A percentile compares a stretch with the other conserved stretches of the same genome.
phyloP scores from a whole-genome alignment of 2,113 vertebrate genomes.

The Xenus cinereus region DNA sequence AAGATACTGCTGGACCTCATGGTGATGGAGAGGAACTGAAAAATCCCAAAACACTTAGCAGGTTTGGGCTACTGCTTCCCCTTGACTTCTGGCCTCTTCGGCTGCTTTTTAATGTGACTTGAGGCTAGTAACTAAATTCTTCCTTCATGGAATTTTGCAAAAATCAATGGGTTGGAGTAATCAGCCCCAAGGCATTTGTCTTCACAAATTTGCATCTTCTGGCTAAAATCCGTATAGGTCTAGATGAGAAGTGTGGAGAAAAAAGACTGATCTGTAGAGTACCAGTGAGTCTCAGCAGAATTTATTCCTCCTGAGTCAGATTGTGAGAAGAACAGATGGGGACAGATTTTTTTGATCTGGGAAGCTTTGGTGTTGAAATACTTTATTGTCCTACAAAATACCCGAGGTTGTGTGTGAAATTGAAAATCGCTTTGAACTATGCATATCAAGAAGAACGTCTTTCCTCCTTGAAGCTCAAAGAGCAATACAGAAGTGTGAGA shows the following conservation, averaged over 20 bases:
- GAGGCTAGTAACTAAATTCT: too few relatives aligned
- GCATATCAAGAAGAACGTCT: constrained; percentile 4
- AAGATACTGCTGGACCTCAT: neutral
- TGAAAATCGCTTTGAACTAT: constrained; percentile 39
- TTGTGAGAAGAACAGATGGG: neutral
- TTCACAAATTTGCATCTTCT: neutral
- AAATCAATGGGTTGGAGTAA: neutral
- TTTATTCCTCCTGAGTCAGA: neutral
- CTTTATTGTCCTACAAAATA: constrained; percentile 6
- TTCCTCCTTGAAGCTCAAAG: constrained; percentile 12
- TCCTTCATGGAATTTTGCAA: neutral
- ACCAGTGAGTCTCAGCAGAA: neutral
- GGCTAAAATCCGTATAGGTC: neutral
- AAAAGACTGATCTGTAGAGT: neutral
- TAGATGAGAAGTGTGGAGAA: neutral
- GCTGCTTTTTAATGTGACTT: too few relatives aligned
- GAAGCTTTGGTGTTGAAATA: neutral
- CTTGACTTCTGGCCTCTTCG: neutral
- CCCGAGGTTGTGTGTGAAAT: neutral
- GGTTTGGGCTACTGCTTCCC: neutral
- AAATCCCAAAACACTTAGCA: neutral
- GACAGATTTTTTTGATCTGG: neutral
- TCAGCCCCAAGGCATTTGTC: neutral
- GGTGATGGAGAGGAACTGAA: neutral
- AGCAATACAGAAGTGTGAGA: neutral